These are phyloP conservation scores for Cepaea nemoralis DNA, from an alignment of 1,140 invertebrate species.

Conservation along the genomic window DNA sequence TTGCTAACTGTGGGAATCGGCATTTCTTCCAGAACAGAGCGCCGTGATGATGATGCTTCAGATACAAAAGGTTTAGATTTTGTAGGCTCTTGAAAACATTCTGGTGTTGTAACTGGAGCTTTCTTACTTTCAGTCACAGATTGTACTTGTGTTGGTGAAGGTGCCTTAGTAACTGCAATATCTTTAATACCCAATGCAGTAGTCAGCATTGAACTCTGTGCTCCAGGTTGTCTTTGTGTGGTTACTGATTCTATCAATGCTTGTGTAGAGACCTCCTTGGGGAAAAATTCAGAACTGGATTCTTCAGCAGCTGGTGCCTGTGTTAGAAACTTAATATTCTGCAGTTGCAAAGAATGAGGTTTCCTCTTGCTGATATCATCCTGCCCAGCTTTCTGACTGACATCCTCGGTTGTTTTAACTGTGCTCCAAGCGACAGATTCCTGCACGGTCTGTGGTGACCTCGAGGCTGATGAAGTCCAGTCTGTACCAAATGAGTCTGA, in stretches of 20 bases:
- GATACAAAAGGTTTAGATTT: background rate
- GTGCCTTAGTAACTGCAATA: background rate
- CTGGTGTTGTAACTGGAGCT: too few relatives aligned
- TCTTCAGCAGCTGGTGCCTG: slow-evolving; percentile 18
- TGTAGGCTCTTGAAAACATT: background rate
- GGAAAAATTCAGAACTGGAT: background rate
- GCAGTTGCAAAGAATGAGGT: slow-evolving; percentile 27
- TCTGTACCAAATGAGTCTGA: slow-evolving; percentile 4
- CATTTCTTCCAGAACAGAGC: slow-evolving; percentile 33
- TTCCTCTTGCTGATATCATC: slow-evolving; percentile 26
- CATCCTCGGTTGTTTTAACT: background rate
- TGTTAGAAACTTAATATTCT: slow-evolving; percentile 37
- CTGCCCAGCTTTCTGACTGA: background rate
- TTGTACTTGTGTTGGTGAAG: background rate
- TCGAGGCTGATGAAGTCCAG: background rate
- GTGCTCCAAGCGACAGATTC: background rate
- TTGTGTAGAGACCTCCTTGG: background rate
- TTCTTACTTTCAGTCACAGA: background rate
- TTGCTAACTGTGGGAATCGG: slow-evolving; percentile 34
- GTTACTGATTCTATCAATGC: background rate
- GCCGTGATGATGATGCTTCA: slow-evolving; percentile 5
- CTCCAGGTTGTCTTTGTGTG: background rate
- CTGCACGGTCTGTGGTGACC: background rate
- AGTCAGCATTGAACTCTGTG: background rate
- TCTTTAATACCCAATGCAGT: background rate